phyloP scores from a whole-genome alignment of 2,113 vertebrate genomes.

The Geothlypis trichas region DNA sequence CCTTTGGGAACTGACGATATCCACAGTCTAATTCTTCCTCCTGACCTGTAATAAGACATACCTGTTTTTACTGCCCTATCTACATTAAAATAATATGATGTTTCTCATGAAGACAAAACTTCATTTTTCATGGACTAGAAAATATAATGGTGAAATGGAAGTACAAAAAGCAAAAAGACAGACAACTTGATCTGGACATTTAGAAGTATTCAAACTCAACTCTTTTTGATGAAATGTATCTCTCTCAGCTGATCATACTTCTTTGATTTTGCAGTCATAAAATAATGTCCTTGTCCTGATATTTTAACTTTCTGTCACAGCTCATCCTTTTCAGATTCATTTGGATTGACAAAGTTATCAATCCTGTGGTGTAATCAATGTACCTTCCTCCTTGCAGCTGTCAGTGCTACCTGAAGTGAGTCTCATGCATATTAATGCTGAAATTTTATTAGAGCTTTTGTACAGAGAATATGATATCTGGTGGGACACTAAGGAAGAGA shows the following conservation, averaged over 20 bases:
- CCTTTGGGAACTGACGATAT: not conserved
- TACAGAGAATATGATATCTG: slow-evolving; percentile 30
- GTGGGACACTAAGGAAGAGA: not conserved
- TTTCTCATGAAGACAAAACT: not conserved
- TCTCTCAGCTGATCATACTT: not conserved
- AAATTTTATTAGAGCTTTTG: slow-evolving; percentile 24
- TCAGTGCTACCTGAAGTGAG: not conserved
- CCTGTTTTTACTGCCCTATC: not conserved
- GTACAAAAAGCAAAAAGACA: not conserved
- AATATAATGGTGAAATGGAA: not conserved
- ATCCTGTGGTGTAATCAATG: slow-evolving; percentile 1
- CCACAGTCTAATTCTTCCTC: not conserved
- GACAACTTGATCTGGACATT: not conserved
- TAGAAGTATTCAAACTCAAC: not conserved
- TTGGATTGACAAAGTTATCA: not conserved
- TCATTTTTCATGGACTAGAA: not conserved
- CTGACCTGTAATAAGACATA: not conserved
- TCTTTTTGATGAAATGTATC: not conserved
- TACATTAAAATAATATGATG: not conserved
- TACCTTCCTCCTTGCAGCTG: not conserved
- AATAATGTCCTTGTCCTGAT: not conserved
- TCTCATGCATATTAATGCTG: slow-evolving; percentile 54
- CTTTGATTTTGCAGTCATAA: not conserved
- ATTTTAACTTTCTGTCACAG: not conserved
- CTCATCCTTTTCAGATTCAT: slow-evolving; percentile 15